These are phyloP conservation scores for Desoria tigrina DNA, from an alignment of 2,888 invertebrate species.

Conservation along the genomic window DNA sequence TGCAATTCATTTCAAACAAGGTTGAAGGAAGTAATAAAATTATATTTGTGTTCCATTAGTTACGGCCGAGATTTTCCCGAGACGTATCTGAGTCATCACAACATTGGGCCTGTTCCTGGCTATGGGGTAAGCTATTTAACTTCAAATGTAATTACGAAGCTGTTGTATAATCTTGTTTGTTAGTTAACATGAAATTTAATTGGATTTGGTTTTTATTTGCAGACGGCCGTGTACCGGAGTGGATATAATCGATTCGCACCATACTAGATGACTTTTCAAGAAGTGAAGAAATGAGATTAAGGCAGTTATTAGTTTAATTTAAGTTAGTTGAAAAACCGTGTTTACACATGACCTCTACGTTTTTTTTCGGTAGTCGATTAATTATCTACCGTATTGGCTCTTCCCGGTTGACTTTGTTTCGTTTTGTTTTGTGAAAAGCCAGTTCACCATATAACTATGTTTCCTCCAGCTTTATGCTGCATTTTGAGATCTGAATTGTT, in stretches of 20 bases:
- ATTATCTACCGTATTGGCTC: constrained; percentile 21
- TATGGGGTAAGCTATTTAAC: constrained; percentile 78
- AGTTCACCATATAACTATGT: no score
- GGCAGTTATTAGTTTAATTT: background rate
- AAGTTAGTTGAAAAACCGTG: no score
- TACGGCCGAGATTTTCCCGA: constrained; percentile 90
- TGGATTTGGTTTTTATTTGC: constrained; percentile 51
- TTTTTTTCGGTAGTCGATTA: background rate
- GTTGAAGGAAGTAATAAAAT: no score
- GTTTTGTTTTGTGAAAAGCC: background rate
- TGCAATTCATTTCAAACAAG: no score
- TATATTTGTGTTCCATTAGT: constrained; percentile 59
- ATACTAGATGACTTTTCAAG: constrained; percentile 65
- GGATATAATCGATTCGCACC: constrained; percentile 94
- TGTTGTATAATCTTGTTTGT: background rate
- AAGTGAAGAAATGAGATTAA: constrained; percentile 18
- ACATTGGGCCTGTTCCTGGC: constrained; percentile 94
- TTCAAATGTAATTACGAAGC: background rate
- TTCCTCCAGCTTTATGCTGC: no score
- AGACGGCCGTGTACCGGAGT: constrained; percentile 91
- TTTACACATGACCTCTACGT: no score
- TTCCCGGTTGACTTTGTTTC: constrained; percentile 16
- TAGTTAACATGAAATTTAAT: constrained; percentile 55
- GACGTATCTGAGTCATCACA: constrained; percentile 89
- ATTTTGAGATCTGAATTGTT: background rate